Evolutionary conservation across 1,140 invertebrate species (phyloP), one percentile per base, ranked within the genome.

Genomic region (Ruditapes philippinarum): DNA sequence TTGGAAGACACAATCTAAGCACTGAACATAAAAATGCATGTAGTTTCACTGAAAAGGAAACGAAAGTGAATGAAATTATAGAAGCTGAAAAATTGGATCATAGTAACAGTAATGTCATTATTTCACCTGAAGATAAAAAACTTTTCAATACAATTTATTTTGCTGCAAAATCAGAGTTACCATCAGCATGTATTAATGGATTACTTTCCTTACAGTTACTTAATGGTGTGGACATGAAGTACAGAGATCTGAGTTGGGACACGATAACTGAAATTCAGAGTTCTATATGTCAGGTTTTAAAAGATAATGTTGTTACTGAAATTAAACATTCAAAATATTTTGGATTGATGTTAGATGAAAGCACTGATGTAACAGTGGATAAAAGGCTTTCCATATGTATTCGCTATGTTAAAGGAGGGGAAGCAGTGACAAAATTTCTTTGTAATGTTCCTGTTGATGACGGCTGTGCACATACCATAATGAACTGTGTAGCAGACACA

Each of bases 231-330:
- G 17, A 31, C 25, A 36, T 86, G 17, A 70, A 42, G 31, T 84
- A 84, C 40, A 70, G 19, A 70, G 51, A 70, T 73, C 38, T 84
- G 7, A 86, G 70, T 28, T 86, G 70, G 49, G 82, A 85, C 42
- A 74, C 83, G 22, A 60, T 86, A 9, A 76, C 83, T 60, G 83
- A 86, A 78, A 60, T 86, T 25, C 83, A 57, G 51, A 40, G 31
- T 33, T 76, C 51, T n/a, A 76, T 57, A 0, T 0, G 17, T 17
- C 17, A 1, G 31, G 31, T 86, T 5, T 40, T 76, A 7, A 74
- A 36, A 38, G 45, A 22, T 40, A 33, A 76, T 1, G 14, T 76
- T 36, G 28, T 62, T 12, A 45, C 45, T 33, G 83, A 86, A 25
- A 38, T 76, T 11, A 86, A 74, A 36, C 11, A 17, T 17, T 76